A percentile compares a stretch with the other conserved stretches of the same genome.
These are phyloP conservation scores for Orthosia gothica DNA, from an alignment of 2,888 invertebrate genomes.

Conservation along the genomic window DNA sequence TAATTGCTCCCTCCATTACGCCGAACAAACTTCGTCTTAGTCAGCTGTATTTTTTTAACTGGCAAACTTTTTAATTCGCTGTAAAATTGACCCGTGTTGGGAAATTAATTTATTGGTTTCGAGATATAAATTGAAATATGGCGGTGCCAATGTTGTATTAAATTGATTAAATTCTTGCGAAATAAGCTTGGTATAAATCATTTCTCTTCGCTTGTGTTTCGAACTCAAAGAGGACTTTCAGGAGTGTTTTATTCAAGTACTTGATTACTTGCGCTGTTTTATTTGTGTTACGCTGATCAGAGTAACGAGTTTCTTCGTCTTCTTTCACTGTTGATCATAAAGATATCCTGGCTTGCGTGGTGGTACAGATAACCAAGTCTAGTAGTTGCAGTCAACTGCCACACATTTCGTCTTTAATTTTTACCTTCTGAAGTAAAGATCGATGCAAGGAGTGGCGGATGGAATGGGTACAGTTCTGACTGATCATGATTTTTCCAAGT, in stretches of 20 bases:
- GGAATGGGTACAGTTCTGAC: background rate
- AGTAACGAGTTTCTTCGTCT: background rate
- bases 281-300: conserved; percentile 20
- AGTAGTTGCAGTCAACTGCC: background rate
- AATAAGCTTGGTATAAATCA: conserved; percentile 29
- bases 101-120: conserved; percentile 46
- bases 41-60: conserved; percentile 58
- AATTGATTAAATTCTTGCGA: conserved; percentile 30
- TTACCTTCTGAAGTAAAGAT: too few relatives aligned
- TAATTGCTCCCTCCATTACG: conserved; percentile 77
- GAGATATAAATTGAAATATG: conserved; percentile 21
- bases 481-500: background rate
- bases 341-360: too few relatives aligned
- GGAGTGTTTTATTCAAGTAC: conserved; percentile 5
- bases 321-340: background rate
- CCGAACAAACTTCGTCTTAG: conserved; percentile 60
- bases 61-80: conserved; percentile 51
- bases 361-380: background rate
- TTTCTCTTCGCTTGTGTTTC: conserved; percentile 13
- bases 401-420: too few relatives aligned
- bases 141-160: conserved; percentile 20
- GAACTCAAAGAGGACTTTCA: conserved; percentile 19
- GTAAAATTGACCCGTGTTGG: conserved; percentile 36
- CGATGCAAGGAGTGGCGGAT: background rate
- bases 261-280: conserved; percentile 19